Evolutionary conservation across 1,140 invertebrate species (phyloP).

Genomic region (Aphelenchoides besseyi): DNA sequence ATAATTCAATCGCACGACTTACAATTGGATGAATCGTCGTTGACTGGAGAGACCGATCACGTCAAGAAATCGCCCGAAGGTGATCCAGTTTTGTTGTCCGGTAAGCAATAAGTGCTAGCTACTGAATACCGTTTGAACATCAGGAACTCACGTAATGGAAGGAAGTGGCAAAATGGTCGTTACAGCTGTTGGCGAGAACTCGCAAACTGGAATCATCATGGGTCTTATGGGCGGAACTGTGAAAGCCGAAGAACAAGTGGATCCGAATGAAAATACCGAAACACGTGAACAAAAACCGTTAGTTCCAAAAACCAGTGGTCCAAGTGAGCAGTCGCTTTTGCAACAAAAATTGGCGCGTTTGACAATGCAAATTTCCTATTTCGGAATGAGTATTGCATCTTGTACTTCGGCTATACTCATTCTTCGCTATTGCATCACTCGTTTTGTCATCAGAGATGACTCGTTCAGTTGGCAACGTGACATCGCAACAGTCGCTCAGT

Average conservation of each 20-base stretch:
- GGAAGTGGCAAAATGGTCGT: slow-evolving; percentile 33
- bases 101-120: slow-evolving; percentile 65
- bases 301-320: not conserved
- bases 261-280: not conserved
- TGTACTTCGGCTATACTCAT: slow-evolving; percentile 31
- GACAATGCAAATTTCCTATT: slow-evolving; percentile 23
- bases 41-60: slow-evolving; percentile 29
- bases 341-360: slow-evolving; percentile 25
- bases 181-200: slow-evolving; percentile 40
- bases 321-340: slow-evolving; percentile 27
- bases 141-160: slow-evolving; percentile 39
- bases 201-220: slow-evolving; percentile 41
- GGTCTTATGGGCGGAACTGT: slow-evolving; percentile 15
- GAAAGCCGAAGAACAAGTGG: not conserved
- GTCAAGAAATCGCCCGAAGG: slow-evolving; percentile 17
- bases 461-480: not conserved
- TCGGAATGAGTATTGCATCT: slow-evolving; percentile 18
- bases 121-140: not conserved
- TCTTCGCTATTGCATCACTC: slow-evolving; percentile 30
- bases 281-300: not conserved
- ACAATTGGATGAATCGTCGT: slow-evolving; percentile 24
- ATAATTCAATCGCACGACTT: slow-evolving; percentile 25
- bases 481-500: not conserved
- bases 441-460: slow-evolving; percentile 4
- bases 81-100: slow-evolving; percentile 23